A percentile compares a stretch with the other conserved stretches of the same genome.
phyloP scores from a whole-genome alignment of 2,888 invertebrate species.

The Yponomeuta sedellus region DNA sequence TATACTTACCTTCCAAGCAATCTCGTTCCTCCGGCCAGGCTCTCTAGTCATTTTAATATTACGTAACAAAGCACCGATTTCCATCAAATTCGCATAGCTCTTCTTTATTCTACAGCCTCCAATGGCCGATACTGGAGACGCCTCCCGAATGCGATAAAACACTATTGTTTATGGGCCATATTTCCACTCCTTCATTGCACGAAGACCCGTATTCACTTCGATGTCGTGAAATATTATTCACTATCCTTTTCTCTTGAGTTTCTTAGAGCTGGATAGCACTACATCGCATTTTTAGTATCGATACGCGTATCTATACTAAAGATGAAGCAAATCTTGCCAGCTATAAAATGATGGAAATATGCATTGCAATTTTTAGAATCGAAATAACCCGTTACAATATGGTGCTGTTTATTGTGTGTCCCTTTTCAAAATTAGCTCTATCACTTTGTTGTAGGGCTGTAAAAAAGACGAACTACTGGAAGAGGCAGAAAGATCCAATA shows the following conservation, averaged over 20 bases:
- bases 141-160: neutral
- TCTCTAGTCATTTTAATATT: neutral
- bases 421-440: neutral
- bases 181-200: neutral
- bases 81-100: neutral
- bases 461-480: neutral
- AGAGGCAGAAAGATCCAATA: too few species aligned
- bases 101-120: neutral
- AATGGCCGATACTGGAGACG: neutral
- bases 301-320: too few species aligned
- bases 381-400: neutral
- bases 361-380: neutral
- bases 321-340: neutral
- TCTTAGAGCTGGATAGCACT: too few species aligned
- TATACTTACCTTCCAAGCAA: too few species aligned
- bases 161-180: constrained; percentile 1
- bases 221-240: too few species aligned
- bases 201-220: too few species aligned
- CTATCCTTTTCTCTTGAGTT: too few species aligned
- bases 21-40: neutral
- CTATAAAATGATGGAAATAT: neutral
- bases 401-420: neutral
- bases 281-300: too few species aligned
- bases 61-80: neutral
- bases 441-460: neutral